Evolutionary conservation across 2,888 invertebrate genomes (phyloP), one percentile per base, ranked within the genome.

Genomic region (Cyclophora albipunctata): DNA sequence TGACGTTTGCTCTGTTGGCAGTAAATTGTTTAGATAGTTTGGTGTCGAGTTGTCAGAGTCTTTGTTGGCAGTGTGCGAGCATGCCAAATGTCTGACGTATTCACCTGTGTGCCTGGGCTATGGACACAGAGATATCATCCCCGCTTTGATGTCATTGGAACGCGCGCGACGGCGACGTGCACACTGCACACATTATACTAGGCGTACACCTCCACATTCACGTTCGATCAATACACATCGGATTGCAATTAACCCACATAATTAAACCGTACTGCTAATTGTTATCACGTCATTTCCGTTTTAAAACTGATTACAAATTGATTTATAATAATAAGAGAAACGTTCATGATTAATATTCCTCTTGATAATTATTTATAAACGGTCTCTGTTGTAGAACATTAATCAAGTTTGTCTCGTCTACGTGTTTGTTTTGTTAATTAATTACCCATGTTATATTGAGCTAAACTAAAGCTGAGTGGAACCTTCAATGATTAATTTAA

Each of bases 91-190:
- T 67, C 71, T 64, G 64, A 72, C 69, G 61, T 69, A 75, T 79
- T 78, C 82, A 84, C 81, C 85, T 37, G 37, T 37, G 20, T 20
- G 20, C 20, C 20, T 84, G 85, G 79, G 54, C 66, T 66, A 75
- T 75, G 71, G 71, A 70, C 75, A 71, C 69, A 63, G 47, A 45
- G 67, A 60, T 71, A 66, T 69, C 57, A 71, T 73, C 72, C 37
- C 58, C 56, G 65, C 78, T 81, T 81, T 79, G 79, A 79, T 70
- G 75, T 75, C 55, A 57, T 58, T 62, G 55, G 60, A 74, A 68
- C 58, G 63, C 58, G 55, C 58, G 63, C 58, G 55, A 59, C 60
- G 66, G 53, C 62, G 53, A 58, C 63, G 53, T 51, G 57, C 64
- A 62, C 53, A 64, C 66, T 66, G 65, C 59, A 67, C 66, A 72